phyloP scores from a whole-genome alignment of 2,797 vertebrate species.

The Fringilla coelebs region DNA sequence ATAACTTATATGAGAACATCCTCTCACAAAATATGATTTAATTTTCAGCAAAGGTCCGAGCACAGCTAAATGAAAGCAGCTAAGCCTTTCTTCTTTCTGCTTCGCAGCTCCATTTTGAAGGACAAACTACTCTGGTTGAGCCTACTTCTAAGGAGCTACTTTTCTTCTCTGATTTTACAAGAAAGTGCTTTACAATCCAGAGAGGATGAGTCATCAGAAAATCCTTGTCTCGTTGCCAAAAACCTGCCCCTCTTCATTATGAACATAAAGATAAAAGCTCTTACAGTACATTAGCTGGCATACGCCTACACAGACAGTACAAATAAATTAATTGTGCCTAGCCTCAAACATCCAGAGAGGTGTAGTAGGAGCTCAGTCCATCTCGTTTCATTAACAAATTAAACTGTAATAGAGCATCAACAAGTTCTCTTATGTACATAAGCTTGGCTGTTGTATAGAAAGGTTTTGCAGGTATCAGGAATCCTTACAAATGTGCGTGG shows the following conservation, averaged over 20 bases:
- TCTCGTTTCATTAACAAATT: conserved; percentile 81
- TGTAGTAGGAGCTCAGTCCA: conserved; percentile 69
- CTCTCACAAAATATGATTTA: neutral
- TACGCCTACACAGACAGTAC: conserved; percentile 75
- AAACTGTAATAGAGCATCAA: conserved; percentile 69
- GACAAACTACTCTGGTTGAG: conserved; percentile 39
- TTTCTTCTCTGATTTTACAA: conserved; percentile 70
- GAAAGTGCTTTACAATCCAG: conserved; percentile 67
- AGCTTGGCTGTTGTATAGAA: neutral
- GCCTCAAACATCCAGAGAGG: conserved; percentile 74
- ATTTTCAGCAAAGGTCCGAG: neutral
- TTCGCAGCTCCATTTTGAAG: neutral
- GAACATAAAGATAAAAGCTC: conserved; percentile 80
- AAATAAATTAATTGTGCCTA: conserved; percentile 82
- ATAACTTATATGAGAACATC: neutral
- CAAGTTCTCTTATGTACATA: conserved; percentile 46
- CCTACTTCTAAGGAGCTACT: conserved; percentile 49
- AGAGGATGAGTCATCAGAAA: conserved; percentile 73
- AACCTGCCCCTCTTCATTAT: conserved; percentile 76
- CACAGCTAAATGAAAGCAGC: neutral
- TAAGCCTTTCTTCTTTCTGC: neutral
- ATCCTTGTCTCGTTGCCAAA: conserved; percentile 73
- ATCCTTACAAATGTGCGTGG: neutral
- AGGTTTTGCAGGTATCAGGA: neutral
- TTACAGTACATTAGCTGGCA: conserved; percentile 75